Conservation (phyloP, 2,888 invertebrate species). For the Pseudococcus longispinus region DNA sequence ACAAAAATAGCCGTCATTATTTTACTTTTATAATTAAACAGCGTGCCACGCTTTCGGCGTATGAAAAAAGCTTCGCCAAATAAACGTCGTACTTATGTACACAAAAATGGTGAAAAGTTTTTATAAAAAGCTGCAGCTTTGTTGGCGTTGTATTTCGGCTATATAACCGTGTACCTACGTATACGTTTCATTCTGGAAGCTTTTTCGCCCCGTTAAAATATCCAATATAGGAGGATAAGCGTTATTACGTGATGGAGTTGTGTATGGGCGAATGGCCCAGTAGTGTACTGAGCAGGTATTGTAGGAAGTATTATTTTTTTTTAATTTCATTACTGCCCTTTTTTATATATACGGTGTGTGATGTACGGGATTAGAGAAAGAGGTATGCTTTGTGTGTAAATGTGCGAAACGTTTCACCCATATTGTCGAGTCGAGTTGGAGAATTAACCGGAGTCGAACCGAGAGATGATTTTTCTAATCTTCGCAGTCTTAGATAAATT, state of each 20-base stretch:
- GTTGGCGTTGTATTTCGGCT: neutral
- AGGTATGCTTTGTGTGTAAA: neutral
- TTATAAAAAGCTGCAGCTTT: constrained; percentile 26
- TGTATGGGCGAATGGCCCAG: neutral
- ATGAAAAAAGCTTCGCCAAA: constrained; percentile 32
- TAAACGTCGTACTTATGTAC: constrained; percentile 32
- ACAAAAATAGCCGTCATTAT: constrained; percentile 42
- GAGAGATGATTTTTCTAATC: neutral
- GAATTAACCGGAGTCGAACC: neutral
- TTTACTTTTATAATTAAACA: constrained; percentile 44
- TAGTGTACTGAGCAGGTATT: neutral
- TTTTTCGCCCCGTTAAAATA: constrained; percentile 21
- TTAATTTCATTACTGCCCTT: neutral
- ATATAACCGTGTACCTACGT: neutral
- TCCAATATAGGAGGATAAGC: constrained; percentile 33
- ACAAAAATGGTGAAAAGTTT: constrained; percentile 35
- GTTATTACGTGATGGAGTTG: constrained; percentile 32
- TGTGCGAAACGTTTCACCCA: neutral
- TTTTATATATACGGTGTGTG: neutral
- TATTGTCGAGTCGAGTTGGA: neutral
- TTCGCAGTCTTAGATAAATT: neutral
- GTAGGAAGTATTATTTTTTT: neutral
- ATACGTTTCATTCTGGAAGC: neutral
- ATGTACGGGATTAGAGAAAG: neutral
- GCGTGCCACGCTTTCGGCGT: neutral